These are phyloP conservation scores for Oxyscelio sp. DNA, from an alignment of 2,888 invertebrate species.

Conservation along the genomic window DNA sequence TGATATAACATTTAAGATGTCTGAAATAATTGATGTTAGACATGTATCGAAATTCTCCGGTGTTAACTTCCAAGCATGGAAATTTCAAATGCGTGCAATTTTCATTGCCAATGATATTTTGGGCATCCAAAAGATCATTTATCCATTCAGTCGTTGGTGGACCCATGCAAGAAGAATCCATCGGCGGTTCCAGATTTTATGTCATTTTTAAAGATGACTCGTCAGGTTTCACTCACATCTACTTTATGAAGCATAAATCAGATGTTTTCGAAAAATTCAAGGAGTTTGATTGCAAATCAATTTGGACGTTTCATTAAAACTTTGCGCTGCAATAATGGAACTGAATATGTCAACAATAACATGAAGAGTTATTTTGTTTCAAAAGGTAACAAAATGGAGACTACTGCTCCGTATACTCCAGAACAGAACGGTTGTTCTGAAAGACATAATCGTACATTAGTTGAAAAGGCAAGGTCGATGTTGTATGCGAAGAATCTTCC, in stretches of 20 bases:
- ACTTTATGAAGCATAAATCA: slow-evolving; percentile 8
- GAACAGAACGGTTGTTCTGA: slow-evolving; percentile 21
- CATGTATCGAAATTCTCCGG: slow-evolving; percentile 48
- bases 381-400: neutral
- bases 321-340: neutral
- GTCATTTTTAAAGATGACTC: slow-evolving; percentile 9
- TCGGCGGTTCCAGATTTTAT: slow-evolving; percentile 1
- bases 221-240: neutral
- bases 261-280: slow-evolving; percentile 1
- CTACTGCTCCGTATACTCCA: slow-evolving; percentile 7
- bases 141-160: too few species aligned
- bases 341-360: neutral
- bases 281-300: neutral
- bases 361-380: slow-evolving; percentile 12
- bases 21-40: slow-evolving; percentile 10
- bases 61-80: too few species aligned
- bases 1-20: too few species aligned
- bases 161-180: too few species aligned
- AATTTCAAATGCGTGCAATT: too few species aligned
- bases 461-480: slow-evolving; percentile 64
- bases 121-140: too few species aligned
- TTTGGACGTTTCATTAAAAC: neutral
- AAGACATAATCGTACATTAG: slow-evolving; percentile 66
- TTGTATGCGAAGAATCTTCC: slow-evolving; percentile 58
- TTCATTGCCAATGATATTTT: too few species aligned